Evolutionary conservation across 2,797 vertebrate genomes (phyloP), one percentile per base, ranked within the genome.

Genomic region (Paguma larvata): DNA sequence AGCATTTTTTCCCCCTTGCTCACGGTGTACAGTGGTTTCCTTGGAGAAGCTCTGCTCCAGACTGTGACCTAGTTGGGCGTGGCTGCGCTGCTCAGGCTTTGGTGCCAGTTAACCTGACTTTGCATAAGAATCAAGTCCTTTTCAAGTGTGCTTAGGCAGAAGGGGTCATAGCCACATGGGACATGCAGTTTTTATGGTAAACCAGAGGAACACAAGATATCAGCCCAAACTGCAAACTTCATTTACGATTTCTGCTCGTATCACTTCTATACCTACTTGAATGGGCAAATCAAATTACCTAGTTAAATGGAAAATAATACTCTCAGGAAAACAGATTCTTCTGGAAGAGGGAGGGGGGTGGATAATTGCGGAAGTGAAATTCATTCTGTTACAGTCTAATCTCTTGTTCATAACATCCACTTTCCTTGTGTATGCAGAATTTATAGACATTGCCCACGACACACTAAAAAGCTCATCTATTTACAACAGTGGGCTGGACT

Each of bases 271-370:
- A 63, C 2, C 23, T 11, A 68, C 48, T 38, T 85, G 9, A 67
- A 25, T 67, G 80, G 23, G 32, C 27, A 87, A 73, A 79, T 85
- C 21, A 86, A 93, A 83, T 91, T 68, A 75, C 3, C 51, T 84
- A 4, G n/a, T 41, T 59, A 70, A 46, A 1, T 85, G 18, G 27
- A 59, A 89, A 93, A 78, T 63, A 27, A 59, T 83, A 38, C 18
- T 56, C 70, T 41, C 48, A 18, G 44, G 7, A 75, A 93, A 84
- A 65, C 8, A 38, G 11, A n/a, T 48, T 38, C 2, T 89, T 77
- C 19, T 59, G 83, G 34, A 77, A 62, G 13, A 78, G 2, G 4
- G 1, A 73, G 4, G 18, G 0, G 23, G 27, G 5, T 67, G 18
- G 13, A 7, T 56, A 46, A 82, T 80, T 79, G 11, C 10, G 51